Conservation (phyloP, 2,888 invertebrate species). For the Hartigia nigra region DNA sequence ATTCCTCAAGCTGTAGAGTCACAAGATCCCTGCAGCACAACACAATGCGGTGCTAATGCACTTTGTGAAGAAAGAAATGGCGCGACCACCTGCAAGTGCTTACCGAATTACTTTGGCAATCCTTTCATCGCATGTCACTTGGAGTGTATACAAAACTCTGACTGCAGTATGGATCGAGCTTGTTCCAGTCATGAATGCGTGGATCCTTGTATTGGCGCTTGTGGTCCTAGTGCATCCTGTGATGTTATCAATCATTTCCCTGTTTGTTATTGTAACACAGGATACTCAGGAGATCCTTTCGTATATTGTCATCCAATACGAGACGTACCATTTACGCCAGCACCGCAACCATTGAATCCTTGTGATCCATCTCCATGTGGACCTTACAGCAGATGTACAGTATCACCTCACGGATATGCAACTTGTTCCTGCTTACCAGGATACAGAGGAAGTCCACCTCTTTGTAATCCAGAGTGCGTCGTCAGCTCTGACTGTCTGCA, state of each 20-base stretch:
- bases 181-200: slow-evolving; percentile 83
- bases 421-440: slow-evolving; percentile 81
- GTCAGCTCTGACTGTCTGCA: slow-evolving; percentile 85
- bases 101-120: slow-evolving; percentile 82
- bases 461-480: slow-evolving; percentile 87
- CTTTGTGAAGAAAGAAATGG: slow-evolving; percentile 75
- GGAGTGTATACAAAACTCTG: slow-evolving; percentile 85
- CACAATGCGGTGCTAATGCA: slow-evolving; percentile 81
- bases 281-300: slow-evolving; percentile 76
- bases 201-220: slow-evolving; percentile 80
- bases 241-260: slow-evolving; percentile 80
- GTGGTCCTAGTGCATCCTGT: slow-evolving; percentile 80
- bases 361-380: slow-evolving; percentile 68
- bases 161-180: slow-evolving; percentile 77
- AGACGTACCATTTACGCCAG: slow-evolving; percentile 37
- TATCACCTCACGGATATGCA: slow-evolving; percentile 42
- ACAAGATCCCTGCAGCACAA: slow-evolving; percentile 73
- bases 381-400: slow-evolving; percentile 40
- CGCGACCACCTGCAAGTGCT: slow-evolving; percentile 78
- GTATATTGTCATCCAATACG: slow-evolving; percentile 72
- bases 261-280: slow-evolving; percentile 80
- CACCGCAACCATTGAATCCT: slow-evolving; percentile 70
- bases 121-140: slow-evolving; percentile 82
- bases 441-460: slow-evolving; percentile 82
- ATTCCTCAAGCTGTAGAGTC: slow-evolving; percentile 68